phyloP scores from a whole-genome alignment of 2,888 invertebrate genomes.

The Tolmerus cingulatus region DNA sequence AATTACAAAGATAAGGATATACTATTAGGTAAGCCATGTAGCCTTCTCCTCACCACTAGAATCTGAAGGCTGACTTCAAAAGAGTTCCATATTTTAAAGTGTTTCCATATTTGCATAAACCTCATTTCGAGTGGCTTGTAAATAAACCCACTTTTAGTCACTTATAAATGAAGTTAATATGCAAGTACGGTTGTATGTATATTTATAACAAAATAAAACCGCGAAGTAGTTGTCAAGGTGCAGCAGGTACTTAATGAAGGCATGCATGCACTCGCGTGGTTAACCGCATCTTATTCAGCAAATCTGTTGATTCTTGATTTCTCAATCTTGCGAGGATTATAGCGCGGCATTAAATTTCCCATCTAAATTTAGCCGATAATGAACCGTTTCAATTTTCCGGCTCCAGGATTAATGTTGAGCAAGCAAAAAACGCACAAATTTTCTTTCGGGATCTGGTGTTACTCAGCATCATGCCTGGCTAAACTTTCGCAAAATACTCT shows the following conservation, averaged over 20 bases:
- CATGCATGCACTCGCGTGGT: neutral
- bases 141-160: neutral
- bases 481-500: neutral
- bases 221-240: neutral
- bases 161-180: neutral
- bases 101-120: neutral
- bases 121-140: neutral
- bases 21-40: neutral
- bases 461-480: neutral
- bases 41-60: neutral
- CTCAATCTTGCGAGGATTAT: neutral
- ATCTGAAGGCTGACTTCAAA: neutral
- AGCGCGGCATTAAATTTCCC: neutral
- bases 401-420: neutral
- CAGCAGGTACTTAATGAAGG: neutral
- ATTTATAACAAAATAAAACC: neutral
- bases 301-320: neutral
- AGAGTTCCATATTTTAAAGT: neutral
- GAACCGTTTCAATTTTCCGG: neutral
- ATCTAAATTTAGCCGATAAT: slow-evolving; percentile 13
- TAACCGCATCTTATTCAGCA: neutral
- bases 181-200: too few relatives aligned
- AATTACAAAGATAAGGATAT: neutral
- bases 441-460: neutral
- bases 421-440: neutral